These are phyloP conservation scores for Oceanodroma leucorhoa DNA, from an alignment of 2,797 vertebrate genomes.

Conservation along the genomic window DNA sequence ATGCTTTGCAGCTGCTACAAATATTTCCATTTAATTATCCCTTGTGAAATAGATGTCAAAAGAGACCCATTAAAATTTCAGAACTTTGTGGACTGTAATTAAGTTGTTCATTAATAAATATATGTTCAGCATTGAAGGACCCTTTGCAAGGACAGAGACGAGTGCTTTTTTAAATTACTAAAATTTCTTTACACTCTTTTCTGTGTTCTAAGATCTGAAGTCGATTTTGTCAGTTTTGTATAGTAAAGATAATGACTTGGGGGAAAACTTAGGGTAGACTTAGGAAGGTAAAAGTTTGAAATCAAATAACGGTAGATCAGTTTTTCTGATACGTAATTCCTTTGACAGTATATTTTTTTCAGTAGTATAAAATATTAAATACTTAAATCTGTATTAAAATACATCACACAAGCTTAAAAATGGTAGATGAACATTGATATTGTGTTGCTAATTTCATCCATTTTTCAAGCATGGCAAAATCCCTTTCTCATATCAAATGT, in stretches of 20 bases:
- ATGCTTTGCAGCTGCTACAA: background rate
- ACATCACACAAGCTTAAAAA: background rate
- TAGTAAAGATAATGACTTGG: background rate
- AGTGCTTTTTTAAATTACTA: background rate
- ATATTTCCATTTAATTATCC: background rate
- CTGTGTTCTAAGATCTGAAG: background rate
- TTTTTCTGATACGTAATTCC: background rate
- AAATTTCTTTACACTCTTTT: background rate
- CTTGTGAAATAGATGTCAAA: background rate
- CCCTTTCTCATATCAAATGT: background rate
- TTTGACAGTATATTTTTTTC: background rate
- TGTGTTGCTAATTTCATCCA: background rate
- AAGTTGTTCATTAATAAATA: background rate
- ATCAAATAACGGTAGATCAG: background rate
- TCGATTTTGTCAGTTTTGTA: background rate
- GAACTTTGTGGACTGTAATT: background rate
- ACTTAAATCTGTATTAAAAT: background rate
- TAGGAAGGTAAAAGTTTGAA: background rate
- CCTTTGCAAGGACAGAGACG: background rate
- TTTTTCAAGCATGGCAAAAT: background rate
- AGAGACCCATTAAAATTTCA: background rate
- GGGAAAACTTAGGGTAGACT: background rate
- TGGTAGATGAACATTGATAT: background rate
- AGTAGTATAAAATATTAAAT: background rate
- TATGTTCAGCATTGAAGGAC: background rate